Base-by-base conservation (phyloP, 2,888 invertebrate genomes). In the Odontocolon sp. region DNA sequence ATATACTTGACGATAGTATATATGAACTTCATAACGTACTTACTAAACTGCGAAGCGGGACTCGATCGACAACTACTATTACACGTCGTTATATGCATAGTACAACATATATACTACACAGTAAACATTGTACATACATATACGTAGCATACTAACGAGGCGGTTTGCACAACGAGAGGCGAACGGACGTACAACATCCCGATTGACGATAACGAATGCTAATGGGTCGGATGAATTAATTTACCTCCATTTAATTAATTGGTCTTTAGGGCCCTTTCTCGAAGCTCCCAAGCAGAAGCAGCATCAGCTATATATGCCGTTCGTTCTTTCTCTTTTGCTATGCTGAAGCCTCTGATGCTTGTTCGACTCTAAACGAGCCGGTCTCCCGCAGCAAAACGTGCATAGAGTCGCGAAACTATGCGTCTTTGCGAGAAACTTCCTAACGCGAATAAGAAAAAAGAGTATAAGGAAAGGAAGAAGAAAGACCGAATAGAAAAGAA, bases 201-300 rank as follows among this genome's bases (percentile, higher is more conserved):
- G 78, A 87, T 88, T 87, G 85, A 87, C 85, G 83, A 88, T 86
- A 88, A 89, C 88, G 88, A 89, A 87, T 86, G 86, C 85, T 88
- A 89, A 86, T 87, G 84, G 83, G 83, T 84, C 84, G 84, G 85
- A 89, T 86, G 87, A 87, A 87, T 87, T 88, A 88, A 89, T 89
- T 87, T 85, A 85, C 84, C 87, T 87, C 86, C 85, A 87, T 89
- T 77, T 87, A 87, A 88, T 89, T 87, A 88, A 87, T 88, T 84
- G 85, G 86, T 81, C 87, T 85, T 84, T 73, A 73, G 78, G 77
- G 67, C 72, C 68, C 68, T 72, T 77, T 68, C 72, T 63, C 72
- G 42, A 57, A 50, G 63, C 71, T 71, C 71, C 67, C 71, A 74
- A 38, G 45, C 5, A 4, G 33, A n/a, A 59, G 61, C 61, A 70